Base-by-base conservation (phyloP, 2,888 invertebrate species). In the Acanthopleura granulata region DNA sequence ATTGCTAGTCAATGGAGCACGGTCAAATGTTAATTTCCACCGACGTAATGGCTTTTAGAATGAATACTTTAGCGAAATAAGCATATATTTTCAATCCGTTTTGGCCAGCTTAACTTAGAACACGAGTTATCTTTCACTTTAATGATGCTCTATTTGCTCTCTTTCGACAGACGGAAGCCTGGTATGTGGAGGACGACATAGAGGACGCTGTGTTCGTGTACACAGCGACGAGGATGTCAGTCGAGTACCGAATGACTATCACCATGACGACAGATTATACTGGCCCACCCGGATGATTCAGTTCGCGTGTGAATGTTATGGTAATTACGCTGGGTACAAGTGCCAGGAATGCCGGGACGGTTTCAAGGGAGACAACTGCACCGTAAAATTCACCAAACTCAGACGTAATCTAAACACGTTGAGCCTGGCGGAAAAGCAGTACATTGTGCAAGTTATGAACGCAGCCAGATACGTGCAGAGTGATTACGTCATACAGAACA, bases 291-390 rank as follows among this genome's bases (percentile, higher is more conserved):
- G 49, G 14, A 62, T 72, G 16, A 62, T 72, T 29, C 29, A 22
- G 3, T 57, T 27, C 27, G 72, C 72, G 27, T 72, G 72, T 29
- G 25, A 57, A 29, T 72, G 72, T 61, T 22, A 57, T 6, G 72
- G 72, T 6, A 72, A 72, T 27, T 72, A 27, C 29, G 72, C 29
- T 22, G 72, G 72, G 14, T 72, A 72, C 27, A 29, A 11, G 61
- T 72, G 72, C 72, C 29, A 51, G n/a, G 57, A 72, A 57, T 72
- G 72, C 29, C 16, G 18, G 29, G 18, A 25, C 1, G 72, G 72
- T 25, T 72, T 72, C 72, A 61, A 9, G 25, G 72, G 72, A 16
- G 57, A 50, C 15, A 72, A 50, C 25, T 72, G 72, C 61, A 72
- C 61, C 15, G n/a, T 18, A 27, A 29, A 40, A 49, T 40, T 71